These are phyloP conservation scores for Sinocyclocheilus grahami DNA, from an alignment of 2,113 vertebrate genomes.

Conservation along the genomic window DNA sequence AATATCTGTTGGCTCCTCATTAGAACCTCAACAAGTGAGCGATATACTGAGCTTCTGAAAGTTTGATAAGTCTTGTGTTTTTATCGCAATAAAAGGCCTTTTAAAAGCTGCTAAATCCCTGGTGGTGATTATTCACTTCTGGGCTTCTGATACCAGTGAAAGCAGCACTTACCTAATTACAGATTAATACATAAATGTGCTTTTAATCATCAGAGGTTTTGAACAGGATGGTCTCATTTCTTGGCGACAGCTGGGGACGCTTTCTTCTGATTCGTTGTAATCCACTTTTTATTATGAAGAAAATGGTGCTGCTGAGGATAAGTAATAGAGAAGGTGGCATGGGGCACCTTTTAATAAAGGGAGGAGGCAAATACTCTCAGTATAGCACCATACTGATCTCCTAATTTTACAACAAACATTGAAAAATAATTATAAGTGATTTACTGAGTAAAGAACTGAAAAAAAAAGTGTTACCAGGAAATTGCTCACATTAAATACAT, in stretches of 20 bases:
- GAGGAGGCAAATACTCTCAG: constrained; percentile 46
- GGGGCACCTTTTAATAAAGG: constrained; percentile 57
- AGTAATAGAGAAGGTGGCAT: constrained; percentile 76
- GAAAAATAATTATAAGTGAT: constrained; percentile 30
- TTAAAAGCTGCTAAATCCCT: constrained; percentile 17
- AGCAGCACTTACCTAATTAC: constrained; percentile 66
- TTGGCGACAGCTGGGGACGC: constrained; percentile 96
- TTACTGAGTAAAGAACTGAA: constrained; percentile 24
- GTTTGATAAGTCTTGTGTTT: constrained; percentile 17
- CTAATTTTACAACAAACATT: constrained; percentile 32
- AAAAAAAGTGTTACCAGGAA: background rate
- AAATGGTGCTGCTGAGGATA: constrained; percentile 85
- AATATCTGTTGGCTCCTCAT: background rate
- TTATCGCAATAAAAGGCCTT: background rate
- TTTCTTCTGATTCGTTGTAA: constrained; percentile 95
- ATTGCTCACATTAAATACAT: constrained; percentile 12
- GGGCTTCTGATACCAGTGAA: constrained; percentile 15
- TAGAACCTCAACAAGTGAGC: constrained; percentile 55
- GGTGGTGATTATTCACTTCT: constrained; percentile 3
- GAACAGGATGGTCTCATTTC: constrained; percentile 89
- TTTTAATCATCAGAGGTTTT: constrained; percentile 83
- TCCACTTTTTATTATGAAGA: constrained; percentile 99
- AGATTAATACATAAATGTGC: constrained; percentile 85
- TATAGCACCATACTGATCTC: constrained; percentile 48
- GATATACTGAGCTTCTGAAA: constrained; percentile 21